These are phyloP conservation scores for Bergia sp. DNA, from an alignment of 92 coral and sea anemone genomes.

Conservation along the genomic window DNA sequence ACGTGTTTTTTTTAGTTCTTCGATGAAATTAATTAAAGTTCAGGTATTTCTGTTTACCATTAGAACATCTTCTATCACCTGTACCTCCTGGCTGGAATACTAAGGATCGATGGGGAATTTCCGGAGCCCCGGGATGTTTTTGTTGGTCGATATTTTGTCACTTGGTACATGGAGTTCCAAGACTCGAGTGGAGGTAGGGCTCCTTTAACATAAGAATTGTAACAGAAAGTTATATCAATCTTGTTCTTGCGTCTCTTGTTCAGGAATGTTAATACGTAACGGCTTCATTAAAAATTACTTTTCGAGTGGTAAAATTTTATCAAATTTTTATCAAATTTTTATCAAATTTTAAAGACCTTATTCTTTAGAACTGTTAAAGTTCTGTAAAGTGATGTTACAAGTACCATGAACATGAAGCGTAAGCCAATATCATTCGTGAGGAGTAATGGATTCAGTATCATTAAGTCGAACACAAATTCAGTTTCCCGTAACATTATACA, in stretches of 20 bases:
- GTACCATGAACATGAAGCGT: not conserved
- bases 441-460: not conserved
- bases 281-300: too few relatives aligned
- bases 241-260: too few relatives aligned
- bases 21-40: too few relatives aligned
- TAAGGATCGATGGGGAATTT: not conserved
- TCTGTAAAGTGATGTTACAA: not conserved
- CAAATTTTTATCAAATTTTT: not conserved
- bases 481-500: too few relatives aligned
- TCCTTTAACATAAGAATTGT: not conserved
- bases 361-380: not conserved
- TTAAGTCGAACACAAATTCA: not conserved
- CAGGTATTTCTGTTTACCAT: not conserved
- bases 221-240: too few relatives aligned
- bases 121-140: conserved; percentile 31
- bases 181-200: not conserved
- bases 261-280: too few relatives aligned
- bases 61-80: conserved; percentile 17
- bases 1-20: too few relatives aligned
- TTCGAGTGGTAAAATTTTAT: too few relatives aligned
- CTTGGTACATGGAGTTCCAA: not conserved
- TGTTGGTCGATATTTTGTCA: conserved; percentile 16
- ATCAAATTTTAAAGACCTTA: not conserved
- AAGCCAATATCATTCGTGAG: not conserved
- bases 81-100: conserved; percentile 4